Base-by-base conservation (phyloP, 2,797 vertebrate species). In the Phrynocephalus forsythii region DNA sequence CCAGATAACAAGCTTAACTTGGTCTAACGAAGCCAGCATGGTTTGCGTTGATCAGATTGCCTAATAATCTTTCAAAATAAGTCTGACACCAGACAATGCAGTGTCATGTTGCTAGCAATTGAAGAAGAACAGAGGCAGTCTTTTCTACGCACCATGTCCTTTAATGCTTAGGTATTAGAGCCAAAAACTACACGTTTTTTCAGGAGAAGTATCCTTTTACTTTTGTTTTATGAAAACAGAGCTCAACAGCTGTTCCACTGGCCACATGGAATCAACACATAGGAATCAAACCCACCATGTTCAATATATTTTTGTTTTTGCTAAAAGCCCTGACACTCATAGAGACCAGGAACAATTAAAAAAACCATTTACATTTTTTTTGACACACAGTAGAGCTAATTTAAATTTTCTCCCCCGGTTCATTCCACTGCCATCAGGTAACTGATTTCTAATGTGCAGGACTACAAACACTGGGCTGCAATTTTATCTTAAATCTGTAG, bases 401-500 rank as follows among this genome's bases (percentile, higher is more conserved):
- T n/a, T 81, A 80, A 3, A 24, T 63, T 50, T 69, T 86, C 76
- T 80, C 90, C 72, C 87, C 28, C 33, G 9, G 26, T 15, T 90
- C 38, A 83, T 79, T 77, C 90, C 82, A 30, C 78, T 85, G 56
- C 10, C 8, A 16, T 22, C 16, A 7, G 13, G 66, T 50, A 87
- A 16, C 48, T 60, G 71, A 33, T 85, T 90, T 91, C 73, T 63
- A 87, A 86, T 87, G 30, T 73, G 80, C 5, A 81, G 50, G 18
- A 30, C 33, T 84, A 86, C 28, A 30, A 72, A 1, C 44, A 80
- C 48, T 8, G 48, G 66, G 38, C 20, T 86, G 30, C 30, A 77
- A 73, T 60, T 33, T 88, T 87, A 81, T 89, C 9, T 85, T 60
- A 92, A 81, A 69, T 90, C 85, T 92, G 28, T 63, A 50, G 69